Evolutionary conservation across 1,140 invertebrate species (phyloP).

Genomic region (Meloidogyne hapla): DNA sequence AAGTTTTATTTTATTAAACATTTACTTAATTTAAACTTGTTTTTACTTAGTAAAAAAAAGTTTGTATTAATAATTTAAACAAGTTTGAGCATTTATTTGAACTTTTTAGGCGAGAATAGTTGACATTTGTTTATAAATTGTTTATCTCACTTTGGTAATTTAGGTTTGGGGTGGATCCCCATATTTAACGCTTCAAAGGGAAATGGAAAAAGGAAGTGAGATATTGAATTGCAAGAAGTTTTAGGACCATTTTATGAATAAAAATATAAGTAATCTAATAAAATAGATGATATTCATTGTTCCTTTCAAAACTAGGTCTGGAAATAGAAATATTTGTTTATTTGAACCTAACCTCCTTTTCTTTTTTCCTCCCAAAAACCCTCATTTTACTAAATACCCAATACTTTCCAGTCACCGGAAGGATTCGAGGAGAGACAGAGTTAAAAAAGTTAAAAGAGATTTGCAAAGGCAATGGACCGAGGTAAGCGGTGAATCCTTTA

Average conservation of each 20-base stretch:
- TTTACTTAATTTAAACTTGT: too few relatives aligned
- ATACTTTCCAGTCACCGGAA: conserved; percentile 1
- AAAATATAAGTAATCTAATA: neutral
- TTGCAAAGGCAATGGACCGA: neutral
- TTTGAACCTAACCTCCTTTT: neutral
- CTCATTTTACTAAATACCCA: neutral
- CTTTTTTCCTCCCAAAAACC: neutral
- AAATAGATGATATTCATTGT: neutral
- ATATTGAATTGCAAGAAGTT: neutral
- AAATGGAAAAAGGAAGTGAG: neutral
- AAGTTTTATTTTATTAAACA: too few relatives aligned
- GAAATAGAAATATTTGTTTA: neutral
- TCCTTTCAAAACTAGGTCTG: too few relatives aligned
- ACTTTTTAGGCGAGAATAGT: neutral
- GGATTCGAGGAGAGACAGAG: neutral
- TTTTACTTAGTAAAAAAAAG: too few relatives aligned
- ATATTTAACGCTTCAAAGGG: neutral
- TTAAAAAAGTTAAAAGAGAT: neutral
- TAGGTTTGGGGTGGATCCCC: neutral
- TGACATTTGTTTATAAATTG: neutral
- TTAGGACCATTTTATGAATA: too few relatives aligned
- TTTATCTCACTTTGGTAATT: neutral
- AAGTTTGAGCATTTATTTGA: neutral
- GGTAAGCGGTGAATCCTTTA: neutral
- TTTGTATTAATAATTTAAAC: too few relatives aligned